Evolutionary conservation across 2,113 vertebrate species (phyloP).

Genomic region (Odocoileus hemionus): DNA sequence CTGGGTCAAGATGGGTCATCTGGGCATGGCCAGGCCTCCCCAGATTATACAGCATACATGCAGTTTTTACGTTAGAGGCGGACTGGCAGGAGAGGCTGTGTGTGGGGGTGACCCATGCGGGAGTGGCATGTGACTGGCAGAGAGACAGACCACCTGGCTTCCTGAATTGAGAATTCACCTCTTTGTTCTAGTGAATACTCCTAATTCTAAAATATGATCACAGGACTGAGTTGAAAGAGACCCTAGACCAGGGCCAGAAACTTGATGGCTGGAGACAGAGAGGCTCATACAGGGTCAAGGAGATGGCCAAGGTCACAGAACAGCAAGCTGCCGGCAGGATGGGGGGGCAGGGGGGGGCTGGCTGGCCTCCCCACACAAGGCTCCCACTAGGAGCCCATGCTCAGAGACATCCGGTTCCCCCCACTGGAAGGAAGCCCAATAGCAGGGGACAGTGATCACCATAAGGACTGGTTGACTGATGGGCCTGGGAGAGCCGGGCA

Average conservation of each 20-base stretch:
- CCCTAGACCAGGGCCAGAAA: neutral
- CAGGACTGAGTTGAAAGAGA: neutral
- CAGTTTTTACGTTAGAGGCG: neutral
- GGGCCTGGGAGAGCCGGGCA: neutral
- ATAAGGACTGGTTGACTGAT: too few species aligned
- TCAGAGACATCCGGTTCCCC: neutral
- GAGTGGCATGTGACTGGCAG: neutral
- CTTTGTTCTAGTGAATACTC: neutral
- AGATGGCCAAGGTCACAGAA: neutral
- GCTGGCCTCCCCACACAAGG: neutral
- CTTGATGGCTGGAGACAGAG: neutral
- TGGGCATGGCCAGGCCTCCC: neutral
- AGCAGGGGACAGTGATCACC: rapidly evolving
- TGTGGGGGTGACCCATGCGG: neutral
- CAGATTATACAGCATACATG: neutral
- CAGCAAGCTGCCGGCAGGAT: neutral
- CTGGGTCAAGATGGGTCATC: neutral
- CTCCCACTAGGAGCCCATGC: neutral
- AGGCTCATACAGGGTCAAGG: neutral
- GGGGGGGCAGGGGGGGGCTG: rapidly evolving
- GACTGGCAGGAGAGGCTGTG: neutral
- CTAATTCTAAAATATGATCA: neutral
- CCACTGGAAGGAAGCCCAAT: neutral
- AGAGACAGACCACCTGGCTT: neutral
- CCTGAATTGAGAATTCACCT: neutral